Percentiles rank a stretch among this genome's conserved stretches.
Evolutionary conservation across 2,888 invertebrate genomes (phyloP).

Genomic region (Luperina testacea): DNA sequence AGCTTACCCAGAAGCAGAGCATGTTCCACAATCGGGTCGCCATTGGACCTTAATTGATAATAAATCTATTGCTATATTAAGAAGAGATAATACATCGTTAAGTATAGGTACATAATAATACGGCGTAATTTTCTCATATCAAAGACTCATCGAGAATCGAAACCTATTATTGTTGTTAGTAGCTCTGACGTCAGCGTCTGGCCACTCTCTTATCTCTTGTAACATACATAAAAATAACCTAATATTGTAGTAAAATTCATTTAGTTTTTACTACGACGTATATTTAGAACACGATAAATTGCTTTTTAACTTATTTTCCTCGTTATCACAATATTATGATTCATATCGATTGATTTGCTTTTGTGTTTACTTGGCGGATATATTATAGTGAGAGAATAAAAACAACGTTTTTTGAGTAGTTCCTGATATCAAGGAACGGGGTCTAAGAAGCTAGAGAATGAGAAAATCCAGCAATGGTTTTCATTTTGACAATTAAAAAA

Average conservation of each 20-base stretch:
- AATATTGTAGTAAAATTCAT: background rate
- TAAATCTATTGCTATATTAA: background rate
- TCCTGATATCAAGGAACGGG: too few species aligned
- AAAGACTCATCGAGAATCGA: background rate
- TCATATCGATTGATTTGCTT: background rate
- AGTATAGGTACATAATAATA: conserved; percentile 1
- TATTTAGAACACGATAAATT: background rate
- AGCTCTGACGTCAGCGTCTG: conserved; percentile 8
- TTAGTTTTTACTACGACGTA: background rate
- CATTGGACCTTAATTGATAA: background rate
- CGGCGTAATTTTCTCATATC: background rate
- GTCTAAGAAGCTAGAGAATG: background rate
- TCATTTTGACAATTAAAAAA: background rate
- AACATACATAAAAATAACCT: conserved; percentile 7
- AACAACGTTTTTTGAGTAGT: background rate
- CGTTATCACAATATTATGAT: background rate
- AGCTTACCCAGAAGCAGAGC: too few species aligned
- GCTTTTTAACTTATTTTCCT: background rate
- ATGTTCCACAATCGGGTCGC: background rate
- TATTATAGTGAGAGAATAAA: background rate
- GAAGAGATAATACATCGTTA: background rate
- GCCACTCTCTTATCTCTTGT: conserved; percentile 21
- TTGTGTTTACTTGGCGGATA: background rate
- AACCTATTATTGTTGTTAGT: background rate
- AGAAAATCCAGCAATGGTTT: too few species aligned